These are phyloP conservation scores for Triops cancriformis DNA, from an alignment of 1,140 invertebrate species.

Conservation along the genomic window DNA sequence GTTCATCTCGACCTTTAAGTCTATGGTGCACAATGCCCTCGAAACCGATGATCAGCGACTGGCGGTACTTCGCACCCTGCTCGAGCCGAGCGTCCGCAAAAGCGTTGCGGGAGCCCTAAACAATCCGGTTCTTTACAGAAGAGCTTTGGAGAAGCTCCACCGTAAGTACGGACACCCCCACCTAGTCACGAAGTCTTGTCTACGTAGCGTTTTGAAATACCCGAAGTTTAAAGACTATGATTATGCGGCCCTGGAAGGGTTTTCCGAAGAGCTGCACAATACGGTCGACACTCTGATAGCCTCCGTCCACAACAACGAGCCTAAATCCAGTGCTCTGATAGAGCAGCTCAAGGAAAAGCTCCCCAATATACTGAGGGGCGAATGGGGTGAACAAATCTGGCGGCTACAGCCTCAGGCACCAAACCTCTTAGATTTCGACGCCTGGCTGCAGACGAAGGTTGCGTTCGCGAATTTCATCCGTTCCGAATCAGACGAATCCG, in stretches of 20 bases:
- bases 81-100: not conserved
- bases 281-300: not conserved
- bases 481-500: not conserved
- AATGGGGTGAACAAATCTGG: not conserved
- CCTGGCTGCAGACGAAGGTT: slow-evolving; percentile 11
- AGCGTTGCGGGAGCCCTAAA: slow-evolving; percentile 3
- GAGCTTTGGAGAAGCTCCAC: no score
- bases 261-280: slow-evolving; percentile 14
- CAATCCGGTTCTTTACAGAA: slow-evolving; percentile 11
- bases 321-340: not conserved
- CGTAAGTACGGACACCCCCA: no score
- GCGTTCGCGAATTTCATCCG: not conserved
- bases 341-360: slow-evolving; percentile 16
- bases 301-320: slow-evolving; percentile 14
- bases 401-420: not conserved
- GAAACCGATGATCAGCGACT: no score
- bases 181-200: no score
- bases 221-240: not conserved
- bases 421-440: slow-evolving; percentile 11
- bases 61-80: not conserved
- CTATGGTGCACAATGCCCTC: slow-evolving; percentile 10
- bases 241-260: not conserved
- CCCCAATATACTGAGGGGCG: not conserved
- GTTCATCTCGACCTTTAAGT: slow-evolving; percentile 18
- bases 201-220: slow-evolving; percentile 12